Evolutionary conservation across 2,113 vertebrate species (phyloP).

Genomic region (Anas platyrhynchos): DNA sequence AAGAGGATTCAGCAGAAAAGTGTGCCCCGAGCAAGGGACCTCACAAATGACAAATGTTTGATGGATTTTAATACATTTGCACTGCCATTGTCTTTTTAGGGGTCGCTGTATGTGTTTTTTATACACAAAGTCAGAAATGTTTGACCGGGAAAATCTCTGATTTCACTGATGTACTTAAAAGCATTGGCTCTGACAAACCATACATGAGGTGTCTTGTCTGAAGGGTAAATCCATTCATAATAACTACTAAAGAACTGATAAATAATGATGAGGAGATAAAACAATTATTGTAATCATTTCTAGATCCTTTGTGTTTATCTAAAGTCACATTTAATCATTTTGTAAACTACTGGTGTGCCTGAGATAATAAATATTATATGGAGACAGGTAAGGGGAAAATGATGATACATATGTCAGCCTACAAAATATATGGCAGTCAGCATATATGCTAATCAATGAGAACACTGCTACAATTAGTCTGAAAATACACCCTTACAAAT

Average conservation of each 20-base stretch:
- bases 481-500: background rate
- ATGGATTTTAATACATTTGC: background rate
- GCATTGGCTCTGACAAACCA: background rate
- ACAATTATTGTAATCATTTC: background rate
- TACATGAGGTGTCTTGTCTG: background rate
- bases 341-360: background rate
- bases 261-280: background rate
- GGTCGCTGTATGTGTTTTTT: background rate
- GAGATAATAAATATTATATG: background rate
- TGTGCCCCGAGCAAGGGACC: background rate
- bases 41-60: background rate
- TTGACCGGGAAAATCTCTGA: background rate
- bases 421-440: background rate
- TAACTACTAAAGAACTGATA: background rate
- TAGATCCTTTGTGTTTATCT: background rate
- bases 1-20: background rate
- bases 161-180: background rate
- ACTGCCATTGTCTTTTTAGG: background rate
- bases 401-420: background rate
- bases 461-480: background rate
- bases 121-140: background rate
- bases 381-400: background rate
- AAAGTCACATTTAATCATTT: background rate
- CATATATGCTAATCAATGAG: background rate
- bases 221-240: background rate